phyloP scores from a whole-genome alignment of 1,140 invertebrate genomes.

The Zaprionus taronus region DNA sequence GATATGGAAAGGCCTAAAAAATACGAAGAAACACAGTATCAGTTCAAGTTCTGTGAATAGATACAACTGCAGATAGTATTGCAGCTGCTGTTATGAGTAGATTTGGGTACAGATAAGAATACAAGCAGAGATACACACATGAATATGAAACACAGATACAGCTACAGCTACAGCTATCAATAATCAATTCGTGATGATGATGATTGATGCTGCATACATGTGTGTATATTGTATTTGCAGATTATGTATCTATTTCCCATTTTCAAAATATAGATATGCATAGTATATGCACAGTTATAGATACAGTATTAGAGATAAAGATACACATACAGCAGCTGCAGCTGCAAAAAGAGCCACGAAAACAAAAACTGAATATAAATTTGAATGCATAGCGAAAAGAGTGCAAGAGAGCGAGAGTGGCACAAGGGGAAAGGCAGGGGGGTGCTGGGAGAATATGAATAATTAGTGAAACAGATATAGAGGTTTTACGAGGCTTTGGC shows the following conservation, averaged over 20 bases:
- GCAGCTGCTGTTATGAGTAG: no score
- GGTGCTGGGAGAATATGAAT: conserved; percentile 42
- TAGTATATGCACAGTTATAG: not conserved
- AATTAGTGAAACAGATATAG: conserved; percentile 59
- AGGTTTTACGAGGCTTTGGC: conserved; percentile 10
- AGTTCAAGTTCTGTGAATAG: no score
- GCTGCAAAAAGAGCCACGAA: not conserved
- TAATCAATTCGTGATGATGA: no score
- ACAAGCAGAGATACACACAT: no score
- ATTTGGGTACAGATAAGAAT: no score
- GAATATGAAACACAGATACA: no score
- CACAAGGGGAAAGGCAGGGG: not conserved
- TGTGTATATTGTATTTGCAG: not conserved
- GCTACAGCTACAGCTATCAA: no score
- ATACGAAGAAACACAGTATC: no score
- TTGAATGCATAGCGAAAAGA: not conserved
- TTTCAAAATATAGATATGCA: not conserved
- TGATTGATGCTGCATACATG: not conserved
- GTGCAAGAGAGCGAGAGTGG: not conserved
- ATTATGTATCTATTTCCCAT: not conserved
- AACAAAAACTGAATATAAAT: conserved; percentile 6
- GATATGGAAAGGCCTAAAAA: no score
- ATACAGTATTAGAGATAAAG: conserved; percentile 13
- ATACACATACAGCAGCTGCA: conserved; percentile 2
- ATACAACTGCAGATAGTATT: no score